Base-by-base conservation (phyloP, 1,140 invertebrate species). In the Orchesella cincta region DNA sequence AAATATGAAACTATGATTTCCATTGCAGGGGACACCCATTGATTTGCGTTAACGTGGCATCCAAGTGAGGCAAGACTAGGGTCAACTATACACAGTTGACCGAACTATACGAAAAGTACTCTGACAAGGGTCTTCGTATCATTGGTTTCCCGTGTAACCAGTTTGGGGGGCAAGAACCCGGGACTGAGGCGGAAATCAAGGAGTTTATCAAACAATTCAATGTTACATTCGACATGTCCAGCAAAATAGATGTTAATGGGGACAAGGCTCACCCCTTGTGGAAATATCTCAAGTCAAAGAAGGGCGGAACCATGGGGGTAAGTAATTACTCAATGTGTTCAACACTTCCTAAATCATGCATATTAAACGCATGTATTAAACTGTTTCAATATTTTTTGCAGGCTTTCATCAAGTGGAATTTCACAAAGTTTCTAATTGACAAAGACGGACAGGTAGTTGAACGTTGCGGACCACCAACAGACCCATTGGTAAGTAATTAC, bases 401-500 rank as follows among this genome's bases (percentile, higher is more conserved):
- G n/a, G 18, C 34, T 83, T 90, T 88, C 46, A 96, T 98, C 81
- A 98, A 98, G 84, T 98, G 97, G 97, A 98, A 98, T 85, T 98
- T 98, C 82, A 94, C 94, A 1, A 98, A 98, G 85, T 98, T 98
- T 85, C 88, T 98, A 51, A 87, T 98, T 35, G 90, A 97, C 85
- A 94, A 91, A 84, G 87, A 96, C 71, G 97, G 97, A 1, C 86
- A 92, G 62, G 93, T 93, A 0, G 90, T 97, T 0, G 91, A 92
- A 80, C 88, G 96, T 83, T 93, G 93, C 85, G 90, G 89, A 14
- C 93, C 95, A 0, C 91, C 88, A 64, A 90, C 88, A 0, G 90
- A 93, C 83, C 95, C 95, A 0, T 86, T 89, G 74, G 88, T 88
- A 84, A 86, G 85, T 84, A 29, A 31, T 31, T 67, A 3, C 54